These are phyloP conservation scores for Coendou prehensilis DNA, from an alignment of 2,797 vertebrate genomes.

Conservation along the genomic window DNA sequence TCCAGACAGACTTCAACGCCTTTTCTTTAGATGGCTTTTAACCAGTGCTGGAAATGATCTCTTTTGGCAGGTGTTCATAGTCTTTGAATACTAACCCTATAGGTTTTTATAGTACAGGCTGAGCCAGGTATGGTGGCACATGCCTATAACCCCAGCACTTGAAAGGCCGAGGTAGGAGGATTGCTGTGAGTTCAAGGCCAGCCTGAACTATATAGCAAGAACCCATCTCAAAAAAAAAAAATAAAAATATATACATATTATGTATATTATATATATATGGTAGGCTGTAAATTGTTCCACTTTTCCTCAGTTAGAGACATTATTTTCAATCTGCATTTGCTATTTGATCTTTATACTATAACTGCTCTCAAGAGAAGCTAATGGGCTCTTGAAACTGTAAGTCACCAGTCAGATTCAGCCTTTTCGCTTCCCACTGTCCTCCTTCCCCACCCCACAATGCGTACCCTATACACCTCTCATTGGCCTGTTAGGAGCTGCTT, in stretches of 20 bases:
- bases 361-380: neutral
- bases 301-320: neutral
- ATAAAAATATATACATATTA: too few relatives aligned
- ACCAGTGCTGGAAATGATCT: neutral
- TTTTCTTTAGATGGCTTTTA: slow-evolving; percentile 5
- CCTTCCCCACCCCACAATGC: neutral
- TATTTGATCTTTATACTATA: neutral
- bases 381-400: neutral
- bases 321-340: slow-evolving; percentile 8
- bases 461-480: neutral
- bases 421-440: neutral
- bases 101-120: neutral
- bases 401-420: neutral
- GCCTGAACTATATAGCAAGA: neutral
- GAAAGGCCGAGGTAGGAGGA: neutral
- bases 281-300: neutral
- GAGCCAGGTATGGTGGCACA: neutral
- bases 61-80: neutral
- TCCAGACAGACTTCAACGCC: neutral
- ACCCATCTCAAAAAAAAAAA: too few relatives aligned
- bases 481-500: neutral
- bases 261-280: too few relatives aligned
- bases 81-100: neutral
- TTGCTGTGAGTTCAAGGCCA: neutral
- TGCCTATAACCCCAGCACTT: neutral